Conservation (phyloP, 2,797 vertebrate species). For the Lithobates sylvaticus region DNA sequence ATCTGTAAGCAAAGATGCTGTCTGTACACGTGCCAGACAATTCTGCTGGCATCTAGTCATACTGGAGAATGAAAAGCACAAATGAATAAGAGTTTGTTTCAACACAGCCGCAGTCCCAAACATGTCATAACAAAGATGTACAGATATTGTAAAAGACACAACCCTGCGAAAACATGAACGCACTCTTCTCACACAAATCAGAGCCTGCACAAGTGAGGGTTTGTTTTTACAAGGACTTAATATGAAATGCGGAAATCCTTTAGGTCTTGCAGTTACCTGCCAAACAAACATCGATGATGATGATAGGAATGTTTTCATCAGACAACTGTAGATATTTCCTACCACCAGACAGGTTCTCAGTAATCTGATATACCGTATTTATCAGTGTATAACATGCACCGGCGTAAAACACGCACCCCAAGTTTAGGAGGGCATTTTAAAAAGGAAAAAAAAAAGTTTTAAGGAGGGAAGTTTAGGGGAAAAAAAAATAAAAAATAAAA, state of each 20-base stretch:
- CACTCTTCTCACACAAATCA: conserved; percentile 1
- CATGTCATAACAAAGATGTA: conserved; percentile 5
- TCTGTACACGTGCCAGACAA: too few relatives aligned
- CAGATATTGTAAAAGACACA: background rate
- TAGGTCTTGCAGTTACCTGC: conserved; percentile 36
- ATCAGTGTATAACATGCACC: too few relatives aligned
- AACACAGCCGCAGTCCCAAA: conserved; percentile 15
- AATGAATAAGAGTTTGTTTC: background rate
- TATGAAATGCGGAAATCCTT: conserved; percentile 51
- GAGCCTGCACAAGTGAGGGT: conserved; percentile 6
- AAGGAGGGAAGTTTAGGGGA: too few relatives aligned
- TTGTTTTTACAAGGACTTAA: conserved; percentile 46
- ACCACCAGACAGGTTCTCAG: too few relatives aligned
- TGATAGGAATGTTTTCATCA: conserved; percentile 23
- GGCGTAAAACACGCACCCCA: too few relatives aligned
- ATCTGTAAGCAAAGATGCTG: too few relatives aligned
- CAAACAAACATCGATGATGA: background rate
- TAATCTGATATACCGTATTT: too few relatives aligned
- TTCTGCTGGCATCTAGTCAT: too few relatives aligned
- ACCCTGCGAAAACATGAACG: conserved; percentile 2
- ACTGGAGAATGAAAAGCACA: background rate
- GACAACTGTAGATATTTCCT: background rate
- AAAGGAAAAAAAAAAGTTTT: too few relatives aligned
- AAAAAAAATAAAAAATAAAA: too few relatives aligned
- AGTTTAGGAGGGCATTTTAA: too few relatives aligned